Conservation (phyloP, 92 coral and sea anemone genomes). For the Muricea muricata region DNA sequence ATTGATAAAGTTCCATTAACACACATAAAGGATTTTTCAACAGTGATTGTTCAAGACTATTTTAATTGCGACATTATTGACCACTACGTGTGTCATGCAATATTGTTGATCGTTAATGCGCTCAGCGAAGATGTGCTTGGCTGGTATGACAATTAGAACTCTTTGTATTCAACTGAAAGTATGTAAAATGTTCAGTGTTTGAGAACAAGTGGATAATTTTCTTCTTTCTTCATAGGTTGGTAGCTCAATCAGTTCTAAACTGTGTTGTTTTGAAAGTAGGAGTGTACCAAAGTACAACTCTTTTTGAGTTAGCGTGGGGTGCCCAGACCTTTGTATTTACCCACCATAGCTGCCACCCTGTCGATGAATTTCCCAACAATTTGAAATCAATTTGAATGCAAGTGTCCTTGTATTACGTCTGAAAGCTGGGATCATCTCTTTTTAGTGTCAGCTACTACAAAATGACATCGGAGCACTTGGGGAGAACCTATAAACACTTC, state of each 20-base stretch:
- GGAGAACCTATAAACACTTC: no score
- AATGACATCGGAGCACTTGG: no score
- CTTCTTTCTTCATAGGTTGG: no score
- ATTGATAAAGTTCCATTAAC: neutral
- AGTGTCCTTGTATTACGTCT: no score
- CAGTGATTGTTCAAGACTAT: neutral
- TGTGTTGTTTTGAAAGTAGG: neutral
- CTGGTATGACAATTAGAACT: neutral
- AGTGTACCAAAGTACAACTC: neutral
- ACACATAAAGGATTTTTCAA: neutral
- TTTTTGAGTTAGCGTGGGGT: no score
- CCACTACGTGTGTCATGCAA: neutral
- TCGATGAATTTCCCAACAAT: no score
- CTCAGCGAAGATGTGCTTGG: neutral
- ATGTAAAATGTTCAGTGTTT: neutral
- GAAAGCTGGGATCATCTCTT: no score
- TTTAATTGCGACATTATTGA: neutral
- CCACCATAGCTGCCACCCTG: no score
- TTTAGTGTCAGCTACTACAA: no score
- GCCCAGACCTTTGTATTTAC: no score
- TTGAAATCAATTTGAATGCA: no score
- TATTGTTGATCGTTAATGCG: neutral
- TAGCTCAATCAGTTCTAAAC: neutral
- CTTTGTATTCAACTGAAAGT: neutral
- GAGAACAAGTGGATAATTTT: neutral